Base-by-base conservation (phyloP, 2,888 invertebrate species). In the Drosophila birchii region DNA sequence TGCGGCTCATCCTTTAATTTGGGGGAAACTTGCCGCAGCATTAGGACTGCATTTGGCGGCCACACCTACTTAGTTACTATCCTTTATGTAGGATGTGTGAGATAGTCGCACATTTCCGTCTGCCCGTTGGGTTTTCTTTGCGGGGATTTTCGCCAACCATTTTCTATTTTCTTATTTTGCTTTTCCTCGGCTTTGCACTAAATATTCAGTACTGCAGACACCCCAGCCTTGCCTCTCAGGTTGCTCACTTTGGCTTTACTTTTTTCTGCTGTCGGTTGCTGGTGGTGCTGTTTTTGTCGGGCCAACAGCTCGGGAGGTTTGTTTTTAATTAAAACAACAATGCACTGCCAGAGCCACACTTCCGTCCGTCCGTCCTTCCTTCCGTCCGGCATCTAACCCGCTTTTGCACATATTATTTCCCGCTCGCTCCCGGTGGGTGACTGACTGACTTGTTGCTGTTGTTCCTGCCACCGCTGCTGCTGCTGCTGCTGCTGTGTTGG, bases 251-350 rank as follows among this genome's bases (percentile, higher is more conserved):
- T 64, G 63, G 49, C 64, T 73, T 57, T 64, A 47, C 51, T 63
- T 67, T 49, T 58, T 69, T 4, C 43, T 62, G 16, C 20, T 32
- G 43, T n/a, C 44, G 51, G 58, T 56, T 56, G 63, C 51, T 8
- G 32, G 26, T 62, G 61, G 26, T 49, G 51, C 61, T 62, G 64
- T 63, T 66, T 68, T 66, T 72, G 61, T 74, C 45, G 36, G 73
- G 72, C 44, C 72, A 74, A 75, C 71, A 79, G 71, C 73, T 72
- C 70, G 67, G 72, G 71, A 75, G 78, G 78, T 84, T 79, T 86
- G 87, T 80, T 85, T 86, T 86, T 86, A 86, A 86, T 86, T 86
- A 86, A 86, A 87, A 80, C 87, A 86, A 86, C 85, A 85, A 88
- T 88, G 80, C 71, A 71, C 36, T 59, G 70, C 57, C 76, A 75